These are phyloP conservation scores for Pandemis cinnamomeana DNA, from an alignment of 2,888 invertebrate genomes.

Conservation along the genomic window DNA sequence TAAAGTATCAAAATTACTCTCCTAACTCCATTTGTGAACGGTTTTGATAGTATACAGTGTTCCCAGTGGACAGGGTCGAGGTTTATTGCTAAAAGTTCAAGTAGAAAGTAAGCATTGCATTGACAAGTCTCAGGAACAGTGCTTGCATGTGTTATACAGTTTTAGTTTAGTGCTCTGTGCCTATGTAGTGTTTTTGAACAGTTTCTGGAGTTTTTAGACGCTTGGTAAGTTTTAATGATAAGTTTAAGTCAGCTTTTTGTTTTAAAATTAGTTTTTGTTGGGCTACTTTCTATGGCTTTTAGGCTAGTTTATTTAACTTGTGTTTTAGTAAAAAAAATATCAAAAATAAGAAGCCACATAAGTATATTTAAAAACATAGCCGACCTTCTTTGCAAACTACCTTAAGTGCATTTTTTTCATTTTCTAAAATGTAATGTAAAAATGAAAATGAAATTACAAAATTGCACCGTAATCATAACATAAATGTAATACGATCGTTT, in stretches of 20 bases:
- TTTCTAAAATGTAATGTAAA: not conserved
- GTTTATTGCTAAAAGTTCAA: constrained; percentile 46
- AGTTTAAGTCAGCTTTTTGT: constrained; percentile 14
- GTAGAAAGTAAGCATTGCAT: constrained; percentile 67
- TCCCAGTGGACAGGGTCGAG: not conserved
- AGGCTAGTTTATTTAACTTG: too few relatives aligned
- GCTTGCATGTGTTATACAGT: constrained; percentile 58
- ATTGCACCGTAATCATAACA: constrained; percentile 27
- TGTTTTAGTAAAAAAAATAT: too few relatives aligned
- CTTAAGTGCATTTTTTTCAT: not conserved
- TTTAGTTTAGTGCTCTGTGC: constrained; percentile 64
- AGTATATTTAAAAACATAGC: too few relatives aligned
- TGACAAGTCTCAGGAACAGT: constrained; percentile 61
- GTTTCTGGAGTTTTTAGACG: constrained; percentile 59
- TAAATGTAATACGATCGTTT: constrained; percentile 39
- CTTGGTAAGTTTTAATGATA: constrained; percentile 53
- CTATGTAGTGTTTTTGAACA: constrained; percentile 62
- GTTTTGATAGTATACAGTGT: constrained; percentile 10
- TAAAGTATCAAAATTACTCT: constrained; percentile 16
- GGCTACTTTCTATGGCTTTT: not conserved
- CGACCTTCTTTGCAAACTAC: not conserved
- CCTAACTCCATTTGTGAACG: constrained; percentile 50
- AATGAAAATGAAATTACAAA: constrained; percentile 9
- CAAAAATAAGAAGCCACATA: too few relatives aligned
- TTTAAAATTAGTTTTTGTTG: not conserved